A percentile compares a stretch with the other conserved stretches of the same genome.
phyloP scores from a whole-genome alignment of 92 coral and sea anemone genomes.

The Zoanthus sansibaricus region DNA sequence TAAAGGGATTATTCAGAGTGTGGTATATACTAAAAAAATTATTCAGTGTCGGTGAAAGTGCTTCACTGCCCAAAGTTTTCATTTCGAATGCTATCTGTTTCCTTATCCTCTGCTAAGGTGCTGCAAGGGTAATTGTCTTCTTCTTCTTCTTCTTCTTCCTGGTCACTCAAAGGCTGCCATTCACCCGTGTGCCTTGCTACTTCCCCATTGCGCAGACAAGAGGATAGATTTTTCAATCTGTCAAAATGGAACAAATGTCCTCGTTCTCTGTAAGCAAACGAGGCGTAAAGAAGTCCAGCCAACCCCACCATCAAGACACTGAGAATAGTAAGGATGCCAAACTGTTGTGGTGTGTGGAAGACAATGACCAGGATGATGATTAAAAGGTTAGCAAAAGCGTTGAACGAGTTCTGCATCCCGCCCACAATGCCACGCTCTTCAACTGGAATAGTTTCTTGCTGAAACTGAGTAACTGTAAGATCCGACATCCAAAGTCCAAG shows the following conservation, averaged over 20 bases:
- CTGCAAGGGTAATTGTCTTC: neutral
- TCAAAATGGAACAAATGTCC: constrained; percentile 93
- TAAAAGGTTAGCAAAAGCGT: constrained; percentile 72
- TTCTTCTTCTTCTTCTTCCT: neutral
- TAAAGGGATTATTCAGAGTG: no score
- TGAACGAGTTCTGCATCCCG: constrained; percentile 89
- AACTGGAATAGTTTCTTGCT: constrained; percentile 85
- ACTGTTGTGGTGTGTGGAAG: constrained; percentile 85
- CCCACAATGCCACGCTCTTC: constrained; percentile 97
- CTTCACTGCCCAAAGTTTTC: constrained; percentile 25
- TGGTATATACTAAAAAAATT: no score
- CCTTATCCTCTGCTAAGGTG: neutral
- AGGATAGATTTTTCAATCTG: constrained; percentile 59
- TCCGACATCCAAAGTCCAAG: constrained; percentile 96
- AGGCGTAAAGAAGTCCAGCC: constrained; percentile 82
- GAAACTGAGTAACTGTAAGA: constrained; percentile 83
- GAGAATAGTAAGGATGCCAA: constrained; percentile 81
- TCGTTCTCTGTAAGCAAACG: constrained; percentile 85
- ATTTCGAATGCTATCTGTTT: constrained; percentile 12
- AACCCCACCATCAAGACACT: constrained; percentile 83
- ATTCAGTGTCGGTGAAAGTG: no score
- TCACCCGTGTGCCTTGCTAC: constrained; percentile 12
- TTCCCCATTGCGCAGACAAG: constrained; percentile 55
- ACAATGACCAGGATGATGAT: constrained; percentile 80
- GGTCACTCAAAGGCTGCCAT: constrained; percentile 20